Percentiles rank a stretch among this genome's conserved stretches.
Conservation (phyloP, 2,888 invertebrate genomes). For the Entomobrya multifasciata region DNA sequence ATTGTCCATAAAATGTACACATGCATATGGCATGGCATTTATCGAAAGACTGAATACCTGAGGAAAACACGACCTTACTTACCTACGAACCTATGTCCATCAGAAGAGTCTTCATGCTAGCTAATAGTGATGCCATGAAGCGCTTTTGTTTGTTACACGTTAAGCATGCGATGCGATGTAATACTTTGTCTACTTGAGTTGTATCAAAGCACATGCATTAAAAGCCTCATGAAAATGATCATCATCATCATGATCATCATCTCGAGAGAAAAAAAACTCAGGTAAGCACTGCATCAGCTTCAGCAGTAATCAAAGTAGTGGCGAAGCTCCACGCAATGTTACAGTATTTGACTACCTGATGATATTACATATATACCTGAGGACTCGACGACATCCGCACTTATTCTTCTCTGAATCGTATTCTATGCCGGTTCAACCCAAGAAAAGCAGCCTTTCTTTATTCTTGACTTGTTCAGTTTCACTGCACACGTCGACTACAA, state of each 20-base stretch:
- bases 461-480: conserved; percentile 69
- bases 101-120: not conserved
- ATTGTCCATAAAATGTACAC: not conserved
- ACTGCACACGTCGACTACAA: conserved; percentile 65
- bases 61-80: conserved; percentile 1
- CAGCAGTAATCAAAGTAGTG: conserved; percentile 15
- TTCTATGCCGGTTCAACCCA: conserved; percentile 71
- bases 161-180: not conserved
- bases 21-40: too few relatives aligned
- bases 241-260: conserved; percentile 7
- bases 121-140: not conserved
- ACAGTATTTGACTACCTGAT: conserved; percentile 63
- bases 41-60: not conserved
- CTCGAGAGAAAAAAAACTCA: conserved; percentile 30
- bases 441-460: conserved; percentile 65
- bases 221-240: conserved; percentile 31
- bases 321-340: conserved; percentile 21
- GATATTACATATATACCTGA: conserved; percentile 71
- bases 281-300: not conserved
- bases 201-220: conserved; percentile 51
- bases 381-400: conserved; percentile 71
- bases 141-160: conserved; percentile 15
- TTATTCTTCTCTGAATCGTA: conserved; percentile 73
- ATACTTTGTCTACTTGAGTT: conserved; percentile 40
- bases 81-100: conserved; percentile 9